Percentiles rank a stretch among this genome's conserved stretches.
phyloP scores from a whole-genome alignment of 2,888 invertebrate species.

The Epistrophe eligans region DNA sequence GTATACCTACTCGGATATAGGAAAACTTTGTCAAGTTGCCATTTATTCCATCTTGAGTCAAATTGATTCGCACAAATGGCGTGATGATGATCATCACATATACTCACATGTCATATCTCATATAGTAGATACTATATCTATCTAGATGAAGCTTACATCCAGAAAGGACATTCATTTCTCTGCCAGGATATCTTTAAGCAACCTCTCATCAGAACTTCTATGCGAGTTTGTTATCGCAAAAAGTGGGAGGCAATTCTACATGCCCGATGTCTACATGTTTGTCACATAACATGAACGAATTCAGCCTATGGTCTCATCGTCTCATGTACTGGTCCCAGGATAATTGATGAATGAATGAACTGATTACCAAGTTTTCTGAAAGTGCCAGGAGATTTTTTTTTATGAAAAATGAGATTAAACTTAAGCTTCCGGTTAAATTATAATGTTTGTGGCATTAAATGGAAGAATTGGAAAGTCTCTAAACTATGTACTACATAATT shows the following conservation, averaged over 20 bases:
- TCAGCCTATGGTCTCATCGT: not conserved
- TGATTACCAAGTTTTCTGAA: not conserved
- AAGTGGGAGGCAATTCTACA: not conserved
- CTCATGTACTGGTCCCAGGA: not conserved
- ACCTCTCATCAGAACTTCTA: conserved; percentile 4
- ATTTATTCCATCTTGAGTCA: conserved; percentile 15
- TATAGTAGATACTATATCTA: not conserved
- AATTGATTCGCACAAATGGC: conserved; percentile 9
- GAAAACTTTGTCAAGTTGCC: conserved; percentile 17
- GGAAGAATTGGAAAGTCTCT: too few species aligned
- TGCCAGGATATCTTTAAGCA: not conserved
- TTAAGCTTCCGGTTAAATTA: too few species aligned
- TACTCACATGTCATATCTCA: not conserved
- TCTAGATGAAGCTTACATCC: not conserved
- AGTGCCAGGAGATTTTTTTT: not conserved
- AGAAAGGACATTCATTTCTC: conserved; percentile 3
- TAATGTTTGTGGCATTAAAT: too few species aligned
- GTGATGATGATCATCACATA: conserved; percentile 24
- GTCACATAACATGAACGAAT: not conserved
- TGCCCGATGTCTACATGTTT: not conserved
- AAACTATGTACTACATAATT: too few species aligned
- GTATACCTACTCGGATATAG: not conserved
- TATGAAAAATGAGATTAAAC: not conserved
- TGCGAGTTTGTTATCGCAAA: not conserved
- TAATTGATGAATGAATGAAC: conserved; percentile 4